Base-by-base conservation (phyloP, 2,113 vertebrate species). In the Passer montanus region DNA sequence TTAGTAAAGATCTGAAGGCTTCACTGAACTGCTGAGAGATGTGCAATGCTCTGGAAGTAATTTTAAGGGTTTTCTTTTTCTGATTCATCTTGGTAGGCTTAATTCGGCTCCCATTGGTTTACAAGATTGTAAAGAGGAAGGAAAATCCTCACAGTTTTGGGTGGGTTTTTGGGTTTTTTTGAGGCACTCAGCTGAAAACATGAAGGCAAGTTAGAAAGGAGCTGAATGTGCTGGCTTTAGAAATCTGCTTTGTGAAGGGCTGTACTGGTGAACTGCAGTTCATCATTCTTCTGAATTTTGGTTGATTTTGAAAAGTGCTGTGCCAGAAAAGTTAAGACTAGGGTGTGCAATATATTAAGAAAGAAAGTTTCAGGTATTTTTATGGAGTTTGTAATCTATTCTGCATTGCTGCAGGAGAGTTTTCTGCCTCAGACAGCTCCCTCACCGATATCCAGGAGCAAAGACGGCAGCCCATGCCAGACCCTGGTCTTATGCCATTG, bases 401-500 rank as follows among this genome's bases (percentile, higher is more conserved):
- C 26, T 94, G 33, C 49, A 15, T 82, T 20, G 63, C 67, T 87
- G 11, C 79, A 99, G 99, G 99, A 83, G 99, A 99, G 94, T 98
- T 99, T 93, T 98, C 99, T 2, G 98, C 98, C 69, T 98, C 98
- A 3, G 99, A 99, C 92, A 99, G 99, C 58, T 99, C 98, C n/a
- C 98, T 98, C 84, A 98, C 98, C 8, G 99, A 99, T 64, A 97
- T 99, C 87, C 98, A 98, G 96, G 98, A 99, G 84, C 98, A 98
- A 44, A 98, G 98, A 83, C 98, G 99, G 93, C 98, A 98, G 92
- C 98, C 99, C 27, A 98, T 99, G 96, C 98, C 98, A 41, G 99
- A 99, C 86, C 98, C 98, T 8, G 99, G 98, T 85, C 98, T 99
- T 85, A 99, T 99, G 99, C 99, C 99, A 55, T 97, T 99, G 82